A percentile compares a stretch with the other conserved stretches of the same genome.
Evolutionary conservation across 2,797 vertebrate species (phyloP).

Genomic region (Mergus octosetaceus): DNA sequence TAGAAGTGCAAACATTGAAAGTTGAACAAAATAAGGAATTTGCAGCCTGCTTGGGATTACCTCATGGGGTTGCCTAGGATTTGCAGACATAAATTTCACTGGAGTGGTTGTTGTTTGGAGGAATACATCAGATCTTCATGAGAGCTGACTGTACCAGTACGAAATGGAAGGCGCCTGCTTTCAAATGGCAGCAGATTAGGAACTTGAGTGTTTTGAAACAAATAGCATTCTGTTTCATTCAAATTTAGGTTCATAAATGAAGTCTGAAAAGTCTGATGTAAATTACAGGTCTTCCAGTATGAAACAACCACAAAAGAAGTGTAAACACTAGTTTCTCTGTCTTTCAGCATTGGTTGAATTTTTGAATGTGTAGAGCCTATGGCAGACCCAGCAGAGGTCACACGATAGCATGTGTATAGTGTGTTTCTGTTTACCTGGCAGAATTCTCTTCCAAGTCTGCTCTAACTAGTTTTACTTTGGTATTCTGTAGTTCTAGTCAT

Average conservation of each 20-base stretch:
- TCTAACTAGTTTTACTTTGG: not conserved
- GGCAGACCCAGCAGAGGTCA: not conserved
- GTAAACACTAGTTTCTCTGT: not conserved
- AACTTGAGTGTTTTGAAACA: not conserved
- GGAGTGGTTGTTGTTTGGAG: not conserved
- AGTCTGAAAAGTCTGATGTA: not conserved
- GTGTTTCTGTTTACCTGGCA: not conserved
- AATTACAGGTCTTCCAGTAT: not conserved
- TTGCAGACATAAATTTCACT: not conserved
- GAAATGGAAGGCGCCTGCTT: not conserved
- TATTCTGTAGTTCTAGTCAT: not conserved
- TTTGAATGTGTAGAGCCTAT: not conserved
- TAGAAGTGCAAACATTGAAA: not conserved
- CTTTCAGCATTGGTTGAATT: not conserved
- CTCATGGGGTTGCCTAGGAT: not conserved
- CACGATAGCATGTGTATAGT: rapidly evolving
- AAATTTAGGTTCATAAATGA: not conserved
- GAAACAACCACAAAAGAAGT: not conserved
- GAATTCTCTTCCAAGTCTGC: not conserved
- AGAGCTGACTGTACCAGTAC: not conserved
- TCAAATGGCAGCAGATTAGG: not conserved
- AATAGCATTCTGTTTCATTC: not conserved
- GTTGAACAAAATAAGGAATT: not conserved
- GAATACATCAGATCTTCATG: not conserved
- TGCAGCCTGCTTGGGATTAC: not conserved